phyloP scores from a whole-genome alignment of 2,888 invertebrate species.

The Stenolophus ochropezus region DNA sequence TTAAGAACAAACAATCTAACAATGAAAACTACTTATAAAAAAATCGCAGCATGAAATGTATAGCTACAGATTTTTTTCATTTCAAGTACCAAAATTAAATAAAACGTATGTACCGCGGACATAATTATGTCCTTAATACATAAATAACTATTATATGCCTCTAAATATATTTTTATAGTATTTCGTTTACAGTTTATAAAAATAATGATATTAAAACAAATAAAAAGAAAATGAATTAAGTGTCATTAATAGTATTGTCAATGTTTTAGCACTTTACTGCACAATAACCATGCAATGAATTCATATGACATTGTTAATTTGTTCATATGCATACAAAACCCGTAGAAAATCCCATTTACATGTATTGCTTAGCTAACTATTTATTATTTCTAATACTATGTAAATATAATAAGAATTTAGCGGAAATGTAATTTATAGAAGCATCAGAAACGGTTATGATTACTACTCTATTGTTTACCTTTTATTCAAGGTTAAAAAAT shows the following conservation, averaged over 20 bases:
- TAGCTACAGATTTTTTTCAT: too few species aligned
- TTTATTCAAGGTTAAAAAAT: slow-evolving; percentile 1
- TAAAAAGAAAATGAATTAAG: neutral
- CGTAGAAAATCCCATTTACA: neutral
- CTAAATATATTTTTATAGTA: too few species aligned
- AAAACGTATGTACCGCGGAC: too few species aligned
- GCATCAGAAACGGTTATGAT: slow-evolving; percentile 7
- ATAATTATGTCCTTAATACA: too few species aligned
- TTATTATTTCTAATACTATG: slow-evolving; percentile 6
- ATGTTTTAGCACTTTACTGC: neutral
- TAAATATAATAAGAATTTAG: neutral
- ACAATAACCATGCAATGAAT: neutral
- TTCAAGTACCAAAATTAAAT: too few species aligned
- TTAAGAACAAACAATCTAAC: too few species aligned
- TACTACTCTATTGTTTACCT: slow-evolving; percentile 2
- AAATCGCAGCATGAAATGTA: too few species aligned
- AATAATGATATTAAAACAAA: neutral
- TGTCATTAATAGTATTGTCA: neutral
- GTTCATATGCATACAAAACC: slow-evolving; percentile 2
- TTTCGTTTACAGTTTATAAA: too few species aligned
- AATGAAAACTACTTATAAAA: too few species aligned
- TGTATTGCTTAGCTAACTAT: neutral
- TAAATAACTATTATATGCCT: too few species aligned
- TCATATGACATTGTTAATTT: neutral
- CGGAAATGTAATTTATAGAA: slow-evolving; percentile 6